Conservation (phyloP, 2,888 invertebrate species). For the Sepioteuthis lessoniana region DNA sequence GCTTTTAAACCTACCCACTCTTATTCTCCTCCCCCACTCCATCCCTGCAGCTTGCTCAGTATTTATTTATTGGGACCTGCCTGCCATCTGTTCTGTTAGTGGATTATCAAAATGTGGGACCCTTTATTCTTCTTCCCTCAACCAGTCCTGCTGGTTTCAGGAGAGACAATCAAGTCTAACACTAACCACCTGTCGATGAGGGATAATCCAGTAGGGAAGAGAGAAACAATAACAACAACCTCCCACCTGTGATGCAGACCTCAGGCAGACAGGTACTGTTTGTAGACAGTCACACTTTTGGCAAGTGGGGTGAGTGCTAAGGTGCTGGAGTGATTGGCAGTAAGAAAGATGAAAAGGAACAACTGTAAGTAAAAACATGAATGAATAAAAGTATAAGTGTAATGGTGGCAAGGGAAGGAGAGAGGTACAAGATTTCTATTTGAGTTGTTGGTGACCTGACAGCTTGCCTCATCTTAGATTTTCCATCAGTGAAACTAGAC, state of each 20-base stretch:
- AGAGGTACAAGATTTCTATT: neutral
- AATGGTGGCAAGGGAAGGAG: neutral
- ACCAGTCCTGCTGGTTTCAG: neutral
- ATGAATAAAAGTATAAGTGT: neutral
- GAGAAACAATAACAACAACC: neutral
- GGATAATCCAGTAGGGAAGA: slow-evolving; percentile 21
- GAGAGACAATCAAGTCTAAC: neutral
- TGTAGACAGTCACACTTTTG: neutral
- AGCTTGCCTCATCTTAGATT: neutral
- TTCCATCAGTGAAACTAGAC: neutral
- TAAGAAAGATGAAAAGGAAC: neutral
- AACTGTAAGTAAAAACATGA: neutral
- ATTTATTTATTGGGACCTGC: neutral
- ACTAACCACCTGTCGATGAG: slow-evolving; percentile 23
- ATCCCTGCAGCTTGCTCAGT: neutral
- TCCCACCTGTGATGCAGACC: neutral
- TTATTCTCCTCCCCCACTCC: neutral
- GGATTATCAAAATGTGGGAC: neutral
- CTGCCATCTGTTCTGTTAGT: neutral
- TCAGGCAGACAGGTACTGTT: neutral
- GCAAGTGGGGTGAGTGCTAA: neutral
- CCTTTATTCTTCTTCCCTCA: neutral
- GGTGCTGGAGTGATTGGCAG: too few relatives aligned
- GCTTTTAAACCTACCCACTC: neutral
- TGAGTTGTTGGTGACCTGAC: neutral